Conservation (phyloP, 2,888 invertebrate genomes). For the Ethmia dodecea region DNA sequence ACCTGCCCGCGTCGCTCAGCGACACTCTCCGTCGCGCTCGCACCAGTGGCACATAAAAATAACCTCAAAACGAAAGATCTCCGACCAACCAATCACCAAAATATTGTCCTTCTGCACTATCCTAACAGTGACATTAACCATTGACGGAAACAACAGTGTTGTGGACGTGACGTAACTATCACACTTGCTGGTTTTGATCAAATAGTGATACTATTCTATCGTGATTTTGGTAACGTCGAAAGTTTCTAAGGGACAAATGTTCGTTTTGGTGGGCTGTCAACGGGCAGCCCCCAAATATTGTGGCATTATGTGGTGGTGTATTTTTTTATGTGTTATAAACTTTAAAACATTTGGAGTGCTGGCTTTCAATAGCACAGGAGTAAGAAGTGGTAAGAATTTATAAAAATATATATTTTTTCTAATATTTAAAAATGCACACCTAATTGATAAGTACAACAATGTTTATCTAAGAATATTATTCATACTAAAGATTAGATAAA, state of each 20-base stretch:
- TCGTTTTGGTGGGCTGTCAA: constrained; percentile 73
- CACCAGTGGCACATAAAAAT: constrained; percentile 72
- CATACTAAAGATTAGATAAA: too few species aligned
- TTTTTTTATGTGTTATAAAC: constrained; percentile 66
- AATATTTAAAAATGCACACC: too few species aligned
- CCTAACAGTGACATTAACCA: constrained; percentile 48
- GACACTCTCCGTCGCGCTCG: constrained; percentile 68
- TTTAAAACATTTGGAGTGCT: constrained; percentile 57
- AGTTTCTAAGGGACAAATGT: constrained; percentile 66
- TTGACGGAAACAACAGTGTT: constrained; percentile 39
- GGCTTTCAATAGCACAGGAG: constrained; percentile 50
- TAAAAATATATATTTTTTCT: too few species aligned
- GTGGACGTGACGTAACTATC: constrained; percentile 40
- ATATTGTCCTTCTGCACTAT: constrained; percentile 49
- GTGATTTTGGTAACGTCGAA: constrained; percentile 63
- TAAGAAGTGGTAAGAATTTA: constrained; percentile 46
- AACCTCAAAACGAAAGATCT: constrained; percentile 68
- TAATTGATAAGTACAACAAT: too few species aligned
- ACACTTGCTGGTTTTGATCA: constrained; percentile 31
- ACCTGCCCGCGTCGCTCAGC: constrained; percentile 40
- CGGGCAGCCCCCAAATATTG: constrained; percentile 72
- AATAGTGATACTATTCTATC: constrained; percentile 47
- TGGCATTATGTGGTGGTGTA: constrained; percentile 74
- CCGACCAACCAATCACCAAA: constrained; percentile 54
- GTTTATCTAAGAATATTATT: too few species aligned